Percentiles rank a stretch among this genome's conserved stretches.
phyloP scores from a whole-genome alignment of 2,888 invertebrate genomes.

The Metalampra italica region DNA sequence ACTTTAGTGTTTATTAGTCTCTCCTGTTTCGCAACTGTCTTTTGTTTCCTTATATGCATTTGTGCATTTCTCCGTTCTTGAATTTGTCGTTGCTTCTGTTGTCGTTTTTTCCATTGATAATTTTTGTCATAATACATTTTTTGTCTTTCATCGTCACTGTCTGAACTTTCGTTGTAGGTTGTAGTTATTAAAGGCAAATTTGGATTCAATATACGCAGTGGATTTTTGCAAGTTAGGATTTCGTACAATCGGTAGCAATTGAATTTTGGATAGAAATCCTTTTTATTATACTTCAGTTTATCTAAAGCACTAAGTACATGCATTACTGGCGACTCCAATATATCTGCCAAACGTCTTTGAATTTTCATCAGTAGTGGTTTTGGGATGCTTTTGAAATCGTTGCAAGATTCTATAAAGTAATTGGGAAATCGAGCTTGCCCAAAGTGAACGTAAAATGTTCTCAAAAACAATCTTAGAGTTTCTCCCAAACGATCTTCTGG shows the following conservation, averaged over 20 bases:
- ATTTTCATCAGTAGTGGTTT: conserved; percentile 79
- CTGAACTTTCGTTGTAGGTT: conserved; percentile 45
- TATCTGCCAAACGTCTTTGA: conserved; percentile 82
- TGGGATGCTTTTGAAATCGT: conserved; percentile 85
- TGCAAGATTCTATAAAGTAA: conserved; percentile 85
- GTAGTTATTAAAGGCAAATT: conserved; percentile 41
- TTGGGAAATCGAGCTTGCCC: conserved; percentile 81
- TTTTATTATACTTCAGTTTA: conserved; percentile 80
- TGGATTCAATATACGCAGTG: conserved; percentile 68
- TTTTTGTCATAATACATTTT: conserved; percentile 70
- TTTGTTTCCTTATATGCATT: conserved; percentile 44
- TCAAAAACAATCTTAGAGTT: conserved; percentile 80
- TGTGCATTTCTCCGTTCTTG: conserved; percentile 54
- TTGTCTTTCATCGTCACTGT: conserved; percentile 68
- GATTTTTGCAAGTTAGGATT: conserved; percentile 77
- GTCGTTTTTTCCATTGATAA: conserved; percentile 69
- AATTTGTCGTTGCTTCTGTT: conserved; percentile 56
- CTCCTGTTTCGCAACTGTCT: conserved; percentile 50
- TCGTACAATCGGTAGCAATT: conserved; percentile 79
- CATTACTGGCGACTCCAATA: conserved; percentile 85
- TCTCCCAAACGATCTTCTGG: conserved; percentile 86
- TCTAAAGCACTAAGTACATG: conserved; percentile 83
- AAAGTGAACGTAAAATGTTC: conserved; percentile 80
- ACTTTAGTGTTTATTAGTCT: conserved; percentile 77
- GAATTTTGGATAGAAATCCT: conserved; percentile 81